Conservation (phyloP, 2,113 vertebrate species). For the Oryzias woworae region DNA sequence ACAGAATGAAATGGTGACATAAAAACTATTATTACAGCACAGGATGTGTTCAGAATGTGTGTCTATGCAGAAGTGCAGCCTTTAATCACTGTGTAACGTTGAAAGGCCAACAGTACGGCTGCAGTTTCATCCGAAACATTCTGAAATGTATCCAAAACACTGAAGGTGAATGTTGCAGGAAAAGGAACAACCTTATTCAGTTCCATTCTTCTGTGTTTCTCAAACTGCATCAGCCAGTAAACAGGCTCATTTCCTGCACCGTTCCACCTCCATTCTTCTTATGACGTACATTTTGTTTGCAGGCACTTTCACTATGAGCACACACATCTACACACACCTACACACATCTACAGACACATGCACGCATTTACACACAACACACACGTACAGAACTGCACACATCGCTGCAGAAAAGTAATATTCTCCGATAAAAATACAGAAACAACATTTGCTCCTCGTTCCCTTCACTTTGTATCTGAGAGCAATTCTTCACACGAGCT, state of each 20-base stretch:
- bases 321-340: neutral
- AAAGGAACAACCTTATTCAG: neutral
- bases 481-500: conserved; percentile 59
- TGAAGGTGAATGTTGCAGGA: no score
- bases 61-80: no score
- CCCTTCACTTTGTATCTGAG: conserved; percentile 63
- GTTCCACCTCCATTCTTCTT: conserved; percentile 30
- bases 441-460: conserved; percentile 17
- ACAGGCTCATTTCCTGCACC: conserved; percentile 31
- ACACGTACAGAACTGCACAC: neutral
- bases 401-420: conserved; percentile 53
- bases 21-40: no score
- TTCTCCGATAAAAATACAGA: conserved; percentile 51
- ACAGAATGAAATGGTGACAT: no score
- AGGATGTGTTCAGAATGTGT: no score
- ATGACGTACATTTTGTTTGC: conserved; percentile 6
- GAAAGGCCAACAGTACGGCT: no score
- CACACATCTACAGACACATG: no score
- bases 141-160: no score
- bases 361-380: no score
- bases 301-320: conserved; percentile 4
- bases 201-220: conserved; percentile 3
- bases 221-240: conserved; percentile 28
- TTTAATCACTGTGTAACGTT: no score
- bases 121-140: no score